phyloP scores from a whole-genome alignment of 2,797 vertebrate genomes.

The Enteromius argenteus region DNA sequence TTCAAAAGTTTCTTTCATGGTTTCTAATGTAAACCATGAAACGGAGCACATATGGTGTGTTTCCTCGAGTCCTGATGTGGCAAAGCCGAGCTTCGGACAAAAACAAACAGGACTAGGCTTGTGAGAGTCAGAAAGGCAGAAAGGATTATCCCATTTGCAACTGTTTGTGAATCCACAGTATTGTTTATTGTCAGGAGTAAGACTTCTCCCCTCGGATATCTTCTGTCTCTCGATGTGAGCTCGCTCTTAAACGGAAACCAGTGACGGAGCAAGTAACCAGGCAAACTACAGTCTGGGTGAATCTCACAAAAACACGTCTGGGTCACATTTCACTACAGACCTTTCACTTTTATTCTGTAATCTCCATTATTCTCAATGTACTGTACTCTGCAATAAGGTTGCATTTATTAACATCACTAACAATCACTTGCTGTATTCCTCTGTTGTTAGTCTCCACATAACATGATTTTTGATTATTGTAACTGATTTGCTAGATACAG shows the following conservation, averaged over 20 bases:
- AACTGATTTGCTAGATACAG: not conserved
- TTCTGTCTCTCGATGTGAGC: constrained; percentile 61
- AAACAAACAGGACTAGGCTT: constrained; percentile 63
- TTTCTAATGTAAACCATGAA: constrained; percentile 50
- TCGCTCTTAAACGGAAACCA: not conserved
- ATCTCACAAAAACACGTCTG: not conserved
- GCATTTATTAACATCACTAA: not conserved
- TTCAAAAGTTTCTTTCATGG: constrained; percentile 53
- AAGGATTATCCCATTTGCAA: constrained; percentile 57
- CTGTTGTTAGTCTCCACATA: not conserved
- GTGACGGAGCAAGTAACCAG: not conserved
- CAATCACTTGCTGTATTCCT: not conserved
- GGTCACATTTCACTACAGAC: not conserved
- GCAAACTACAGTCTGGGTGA: not conserved
- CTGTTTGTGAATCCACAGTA: constrained; percentile 44
- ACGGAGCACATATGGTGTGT: constrained; percentile 60
- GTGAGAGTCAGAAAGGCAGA: constrained; percentile 52
- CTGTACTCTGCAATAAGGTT: not conserved
- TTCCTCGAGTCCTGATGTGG: constrained; percentile 61
- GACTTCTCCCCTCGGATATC: constrained; percentile 9
- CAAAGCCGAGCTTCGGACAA: constrained; percentile 70
- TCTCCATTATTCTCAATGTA: not conserved
- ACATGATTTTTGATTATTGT: not conserved
- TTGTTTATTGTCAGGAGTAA: constrained; percentile 64
- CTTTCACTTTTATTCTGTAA: not conserved